phyloP scores from a whole-genome alignment of 2,888 invertebrate genomes.

The Spisula solida region DNA sequence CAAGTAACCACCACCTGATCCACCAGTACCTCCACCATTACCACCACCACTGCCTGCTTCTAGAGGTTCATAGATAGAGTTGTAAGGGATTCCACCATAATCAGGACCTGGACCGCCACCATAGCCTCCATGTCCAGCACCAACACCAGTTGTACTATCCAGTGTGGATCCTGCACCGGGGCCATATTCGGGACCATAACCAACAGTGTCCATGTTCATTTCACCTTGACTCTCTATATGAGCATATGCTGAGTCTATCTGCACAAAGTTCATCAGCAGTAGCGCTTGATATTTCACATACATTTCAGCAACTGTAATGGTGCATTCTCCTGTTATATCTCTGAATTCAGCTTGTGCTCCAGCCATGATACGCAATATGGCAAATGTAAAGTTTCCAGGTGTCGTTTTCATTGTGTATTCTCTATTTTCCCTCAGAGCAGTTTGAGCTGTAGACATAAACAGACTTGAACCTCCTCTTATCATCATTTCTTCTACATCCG shows the following conservation, averaged over 20 bases:
- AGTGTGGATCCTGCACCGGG: conserved; percentile 74
- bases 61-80: conserved; percentile 75
- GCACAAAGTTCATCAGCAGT: conserved; percentile 76
- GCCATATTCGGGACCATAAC: conserved; percentile 72
- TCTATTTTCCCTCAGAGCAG: conserved; percentile 78
- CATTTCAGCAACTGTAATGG: conserved; percentile 72
- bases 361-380: conserved; percentile 74
- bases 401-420: conserved; percentile 75
- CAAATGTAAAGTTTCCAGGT: conserved; percentile 79
- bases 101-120: conserved; percentile 77
- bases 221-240: conserved; percentile 79
- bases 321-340: conserved; percentile 71
- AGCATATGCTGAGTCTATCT: conserved; percentile 74
- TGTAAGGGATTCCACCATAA: conserved; percentile 77
- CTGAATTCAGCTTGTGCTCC: conserved; percentile 76
- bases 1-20: conserved; percentile 79
- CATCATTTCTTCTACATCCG: conserved; percentile 75
- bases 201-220: conserved; percentile 78
- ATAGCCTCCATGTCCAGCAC: conserved; percentile 80
- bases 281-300: conserved; percentile 79
- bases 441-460: conserved; percentile 77
- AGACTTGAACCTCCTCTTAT: conserved; percentile 76
- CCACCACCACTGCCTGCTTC: conserved; percentile 80
- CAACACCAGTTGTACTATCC: conserved; percentile 67
- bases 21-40: conserved; percentile 76